Evolutionary conservation across 2,797 vertebrate genomes (phyloP), one percentile per base, ranked within the genome.

Genomic region (Sebastes vulpes): DNA sequence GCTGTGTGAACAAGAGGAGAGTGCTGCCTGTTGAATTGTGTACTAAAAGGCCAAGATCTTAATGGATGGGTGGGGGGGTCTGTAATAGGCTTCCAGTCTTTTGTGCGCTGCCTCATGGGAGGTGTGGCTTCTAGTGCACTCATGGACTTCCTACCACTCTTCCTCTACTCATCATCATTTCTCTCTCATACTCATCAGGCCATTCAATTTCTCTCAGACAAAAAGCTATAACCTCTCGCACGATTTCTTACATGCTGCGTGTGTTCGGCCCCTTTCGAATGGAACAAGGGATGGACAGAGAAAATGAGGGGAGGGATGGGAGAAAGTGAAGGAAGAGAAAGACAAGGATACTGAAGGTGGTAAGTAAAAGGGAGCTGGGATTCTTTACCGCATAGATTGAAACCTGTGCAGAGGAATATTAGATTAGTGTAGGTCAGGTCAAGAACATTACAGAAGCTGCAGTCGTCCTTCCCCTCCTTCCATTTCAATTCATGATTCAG

Each of bases 401-500:
- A 72, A 73, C 50, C 16, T 35, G 25, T 9, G 23, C 29, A 38
- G 28, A 77, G 48, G 63, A 48, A 57, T 69, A 87, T 87, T 50
- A 66, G 64, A 82, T 68, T 76, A 80, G 80, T 16, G n/a, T 50
- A 64, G 65, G 79, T 63, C 70, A 58, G 78, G 76, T 82, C 74
- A 81, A 60, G 76, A 68, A 26, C 80, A 83, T 85, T 77, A 84
- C 72, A 72, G 48, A 64, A 42, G 70, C 79, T 63, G 59, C 81
- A 53, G 46, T 35, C 54, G 9, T 75, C 66, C 50, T 9, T 53
- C 32, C 32, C 52, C 54, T 8, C 9, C 58, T 28, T 56, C 52
- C 58, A 75, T 84, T 89, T 82, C 65, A 63, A 88, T 74, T 77
- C 72, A 72, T 74, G 66, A 75, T 78, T 69, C 68, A 54, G 72